A percentile compares a stretch with the other conserved stretches of the same genome.
Evolutionary conservation across 2,113 vertebrate genomes (phyloP).

Genomic region (Regulus satrapa): DNA sequence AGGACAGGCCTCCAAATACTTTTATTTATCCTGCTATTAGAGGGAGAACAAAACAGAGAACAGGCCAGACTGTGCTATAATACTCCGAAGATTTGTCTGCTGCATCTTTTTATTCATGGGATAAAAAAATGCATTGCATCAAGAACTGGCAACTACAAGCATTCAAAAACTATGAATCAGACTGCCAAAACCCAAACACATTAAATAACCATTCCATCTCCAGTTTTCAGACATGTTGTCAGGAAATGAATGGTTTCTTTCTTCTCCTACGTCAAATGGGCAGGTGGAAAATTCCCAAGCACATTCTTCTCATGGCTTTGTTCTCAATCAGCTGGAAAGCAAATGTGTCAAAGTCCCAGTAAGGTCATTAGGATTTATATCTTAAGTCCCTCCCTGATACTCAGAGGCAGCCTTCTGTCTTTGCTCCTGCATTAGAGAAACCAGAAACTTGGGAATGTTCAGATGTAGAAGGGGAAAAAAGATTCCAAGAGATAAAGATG

Average conservation of each 20-base stretch:
- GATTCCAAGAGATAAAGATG: background rate
- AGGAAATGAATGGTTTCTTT: constrained; percentile 18
- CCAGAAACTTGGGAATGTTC: background rate
- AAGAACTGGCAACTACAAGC: background rate
- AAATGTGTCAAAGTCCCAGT: background rate
- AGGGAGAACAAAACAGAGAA: background rate
- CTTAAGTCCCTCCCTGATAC: background rate
- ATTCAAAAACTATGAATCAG: constrained; percentile 6
- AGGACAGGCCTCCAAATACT: background rate
- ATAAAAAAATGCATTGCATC: background rate
- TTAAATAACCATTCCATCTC: constrained; percentile 32
- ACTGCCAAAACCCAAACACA: constrained; percentile 6
- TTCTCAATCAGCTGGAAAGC: constrained; percentile 13
- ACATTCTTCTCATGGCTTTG: background rate
- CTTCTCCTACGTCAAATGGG: background rate
- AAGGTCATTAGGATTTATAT: background rate
- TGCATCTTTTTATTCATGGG: background rate
- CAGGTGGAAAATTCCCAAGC: constrained; percentile 42
- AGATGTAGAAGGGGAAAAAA: background rate
- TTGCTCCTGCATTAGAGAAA: background rate
- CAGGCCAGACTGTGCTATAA: background rate
- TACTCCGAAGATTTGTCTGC: background rate
- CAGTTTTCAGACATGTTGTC: constrained; percentile 13
- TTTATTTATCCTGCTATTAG: background rate
- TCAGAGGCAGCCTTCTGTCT: background rate